These are phyloP conservation scores for Papilio glaucus DNA, from an alignment of 1,140 invertebrate species.

Conservation along the genomic window DNA sequence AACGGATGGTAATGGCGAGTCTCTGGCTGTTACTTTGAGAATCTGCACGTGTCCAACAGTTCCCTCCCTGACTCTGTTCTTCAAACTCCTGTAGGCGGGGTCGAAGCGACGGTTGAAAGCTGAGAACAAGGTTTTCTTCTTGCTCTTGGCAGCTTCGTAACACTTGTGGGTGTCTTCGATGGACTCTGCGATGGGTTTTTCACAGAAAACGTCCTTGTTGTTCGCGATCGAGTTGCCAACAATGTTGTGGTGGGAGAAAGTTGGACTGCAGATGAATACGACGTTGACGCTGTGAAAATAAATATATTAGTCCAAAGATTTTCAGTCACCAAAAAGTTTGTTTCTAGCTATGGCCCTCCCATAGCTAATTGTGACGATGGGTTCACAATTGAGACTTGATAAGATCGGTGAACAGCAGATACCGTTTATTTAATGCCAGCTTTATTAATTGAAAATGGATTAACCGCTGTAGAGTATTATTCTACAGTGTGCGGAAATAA, in stretches of 20 bases:
- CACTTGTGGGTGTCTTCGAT: conserved; percentile 83
- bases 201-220: conserved; percentile 88
- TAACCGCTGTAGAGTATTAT: too few species aligned
- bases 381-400: too few species aligned
- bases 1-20: conserved; percentile 85
- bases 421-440: too few species aligned
- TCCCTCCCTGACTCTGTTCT: conserved; percentile 82
- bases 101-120: conserved; percentile 90
- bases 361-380: too few species aligned
- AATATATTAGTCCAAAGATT: conserved; percentile 2
- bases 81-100: conserved; percentile 84
- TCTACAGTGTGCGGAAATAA: too few species aligned
- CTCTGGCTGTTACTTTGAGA: conserved; percentile 86
- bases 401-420: too few species aligned
- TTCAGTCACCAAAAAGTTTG: too few species aligned
- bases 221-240: conserved; percentile 84
- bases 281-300: conserved; percentile 80
- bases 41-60: conserved; percentile 86
- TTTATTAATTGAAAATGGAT: too few species aligned
- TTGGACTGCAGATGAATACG: conserved; percentile 85
- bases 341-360: too few species aligned
- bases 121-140: conserved; percentile 84
- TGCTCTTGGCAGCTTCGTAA: conserved; percentile 84
- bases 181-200: conserved; percentile 88
- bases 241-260: conserved; percentile 85